A percentile compares a stretch with the other conserved stretches of the same genome.
These are phyloP conservation scores for Drosophila austrosaltans DNA, from an alignment of 2,888 invertebrate genomes.

Conservation along the genomic window DNA sequence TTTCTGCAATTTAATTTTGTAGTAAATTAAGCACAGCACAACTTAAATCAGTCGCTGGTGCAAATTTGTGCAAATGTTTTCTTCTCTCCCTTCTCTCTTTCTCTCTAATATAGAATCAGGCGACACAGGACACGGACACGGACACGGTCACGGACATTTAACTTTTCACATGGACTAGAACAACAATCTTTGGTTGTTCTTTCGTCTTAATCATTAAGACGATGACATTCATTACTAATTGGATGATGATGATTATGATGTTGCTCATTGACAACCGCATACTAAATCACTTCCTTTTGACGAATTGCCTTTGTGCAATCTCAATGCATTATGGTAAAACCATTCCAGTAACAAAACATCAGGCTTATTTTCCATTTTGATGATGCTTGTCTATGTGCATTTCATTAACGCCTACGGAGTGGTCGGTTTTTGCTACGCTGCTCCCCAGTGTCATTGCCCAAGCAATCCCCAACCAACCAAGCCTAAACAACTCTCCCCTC, in stretches of 20 bases:
- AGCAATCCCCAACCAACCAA: background rate
- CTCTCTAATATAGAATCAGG: background rate
- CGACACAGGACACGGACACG: constrained; percentile 3
- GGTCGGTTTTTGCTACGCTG: constrained; percentile 4
- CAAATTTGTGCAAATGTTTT: constrained; percentile 64
- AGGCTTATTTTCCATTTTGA: background rate
- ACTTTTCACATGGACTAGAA: constrained; percentile 34
- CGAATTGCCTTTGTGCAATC: constrained; percentile 8
- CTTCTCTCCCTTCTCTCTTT: background rate
- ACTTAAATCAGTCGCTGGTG: constrained; percentile 57
- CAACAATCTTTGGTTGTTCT: background rate
- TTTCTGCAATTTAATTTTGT: constrained; percentile 69
- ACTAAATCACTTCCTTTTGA: constrained; percentile 4
- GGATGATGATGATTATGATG: background rate
- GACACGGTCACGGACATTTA: constrained; percentile 21
- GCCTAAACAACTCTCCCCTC: constrained; percentile 15
- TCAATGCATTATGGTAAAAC: constrained; percentile 9
- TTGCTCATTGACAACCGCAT: constrained; percentile 2
- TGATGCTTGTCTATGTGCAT: constrained; percentile 48
- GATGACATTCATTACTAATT: constrained; percentile 10
- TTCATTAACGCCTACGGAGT: constrained; percentile 63
- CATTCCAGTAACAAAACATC: background rate
- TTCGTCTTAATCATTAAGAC: constrained; percentile 11
- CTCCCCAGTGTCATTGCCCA: background rate
- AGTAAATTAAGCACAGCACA: constrained; percentile 68